Evolutionary conservation across 2,113 vertebrate genomes (phyloP).

Genomic region (Lasiurus cinereus): DNA sequence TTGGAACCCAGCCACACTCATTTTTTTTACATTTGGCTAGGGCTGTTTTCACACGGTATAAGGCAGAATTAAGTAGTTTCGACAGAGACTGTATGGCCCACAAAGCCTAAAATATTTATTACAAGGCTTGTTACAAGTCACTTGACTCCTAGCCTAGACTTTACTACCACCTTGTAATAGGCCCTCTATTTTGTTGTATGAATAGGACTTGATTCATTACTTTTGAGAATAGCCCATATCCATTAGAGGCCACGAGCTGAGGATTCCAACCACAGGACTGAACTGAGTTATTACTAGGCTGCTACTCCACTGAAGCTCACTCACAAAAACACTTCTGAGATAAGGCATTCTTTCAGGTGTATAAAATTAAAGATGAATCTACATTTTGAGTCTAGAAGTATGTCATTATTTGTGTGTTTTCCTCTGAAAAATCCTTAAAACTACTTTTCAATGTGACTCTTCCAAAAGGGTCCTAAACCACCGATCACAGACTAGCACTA

Average conservation of each 20-base stretch:
- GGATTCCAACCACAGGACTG: not conserved
- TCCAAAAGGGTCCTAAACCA: not conserved
- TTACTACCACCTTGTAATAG: not conserved
- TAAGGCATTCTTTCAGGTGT: not conserved
- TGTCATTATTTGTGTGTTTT: not conserved
- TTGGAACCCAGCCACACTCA: not conserved
- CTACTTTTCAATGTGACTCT: not conserved
- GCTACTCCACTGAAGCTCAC: not conserved
- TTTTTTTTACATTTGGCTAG: not conserved
- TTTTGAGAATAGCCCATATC: not conserved
- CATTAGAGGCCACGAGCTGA: not conserved
- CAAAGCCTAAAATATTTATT: not conserved
- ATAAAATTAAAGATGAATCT: conserved; percentile 18
- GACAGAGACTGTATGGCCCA: not conserved
- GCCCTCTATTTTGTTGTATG: not conserved
- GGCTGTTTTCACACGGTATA: not conserved
- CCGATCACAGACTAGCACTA: not conserved
- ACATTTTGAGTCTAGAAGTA: not conserved
- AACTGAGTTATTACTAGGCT: not conserved
- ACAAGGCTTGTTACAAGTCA: not conserved
- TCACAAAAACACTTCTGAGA: not conserved
- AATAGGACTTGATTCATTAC: not conserved
- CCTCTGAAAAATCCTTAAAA: not conserved
- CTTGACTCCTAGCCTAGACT: not conserved
- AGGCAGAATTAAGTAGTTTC: not conserved